A percentile compares a stretch with the other conserved stretches of the same genome.
Conservation (phyloP, 2,113 vertebrate species). For the Rhipidura dahli region DNA sequence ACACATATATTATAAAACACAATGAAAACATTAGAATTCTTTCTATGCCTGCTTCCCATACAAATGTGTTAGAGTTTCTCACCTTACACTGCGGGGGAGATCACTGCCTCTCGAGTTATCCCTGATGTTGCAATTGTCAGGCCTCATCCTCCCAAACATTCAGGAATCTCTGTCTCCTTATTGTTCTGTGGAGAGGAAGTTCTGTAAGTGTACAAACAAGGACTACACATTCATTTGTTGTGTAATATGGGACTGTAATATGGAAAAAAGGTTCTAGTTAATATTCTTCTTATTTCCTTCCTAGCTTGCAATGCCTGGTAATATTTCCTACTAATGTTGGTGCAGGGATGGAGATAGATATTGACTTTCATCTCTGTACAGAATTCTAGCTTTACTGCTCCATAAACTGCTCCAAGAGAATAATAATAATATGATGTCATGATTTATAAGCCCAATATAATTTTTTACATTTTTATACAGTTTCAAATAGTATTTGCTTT, state of each 20-base stretch:
- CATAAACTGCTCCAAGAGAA: slow-evolving; percentile 58
- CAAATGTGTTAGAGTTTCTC: background rate
- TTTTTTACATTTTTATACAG: slow-evolving; percentile 27
- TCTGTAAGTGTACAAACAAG: background rate
- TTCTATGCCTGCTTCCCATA: background rate
- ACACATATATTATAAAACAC: background rate
- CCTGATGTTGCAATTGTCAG: background rate
- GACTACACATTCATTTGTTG: background rate
- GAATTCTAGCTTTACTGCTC: slow-evolving; percentile 50
- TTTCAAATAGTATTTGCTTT: slow-evolving; percentile 57
- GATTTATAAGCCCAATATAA: slow-evolving; percentile 51
- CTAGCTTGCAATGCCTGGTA: background rate
- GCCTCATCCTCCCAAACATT: background rate
- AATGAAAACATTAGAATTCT: background rate
- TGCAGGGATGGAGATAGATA: slow-evolving; percentile 10
- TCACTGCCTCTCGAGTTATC: background rate
- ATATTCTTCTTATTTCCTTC: slow-evolving; percentile 30
- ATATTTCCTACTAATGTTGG: slow-evolving; percentile 41
- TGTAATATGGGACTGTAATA: background rate
- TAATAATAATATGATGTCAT: slow-evolving; percentile 38
- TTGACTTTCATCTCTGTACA: slow-evolving; percentile 41
- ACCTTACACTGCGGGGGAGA: background rate
- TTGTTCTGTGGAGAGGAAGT: background rate
- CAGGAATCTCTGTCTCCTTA: background rate
- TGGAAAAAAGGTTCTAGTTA: slow-evolving; percentile 15